phyloP scores from a whole-genome alignment of 2,113 vertebrate species.

The Xyrauchen texanus region DNA sequence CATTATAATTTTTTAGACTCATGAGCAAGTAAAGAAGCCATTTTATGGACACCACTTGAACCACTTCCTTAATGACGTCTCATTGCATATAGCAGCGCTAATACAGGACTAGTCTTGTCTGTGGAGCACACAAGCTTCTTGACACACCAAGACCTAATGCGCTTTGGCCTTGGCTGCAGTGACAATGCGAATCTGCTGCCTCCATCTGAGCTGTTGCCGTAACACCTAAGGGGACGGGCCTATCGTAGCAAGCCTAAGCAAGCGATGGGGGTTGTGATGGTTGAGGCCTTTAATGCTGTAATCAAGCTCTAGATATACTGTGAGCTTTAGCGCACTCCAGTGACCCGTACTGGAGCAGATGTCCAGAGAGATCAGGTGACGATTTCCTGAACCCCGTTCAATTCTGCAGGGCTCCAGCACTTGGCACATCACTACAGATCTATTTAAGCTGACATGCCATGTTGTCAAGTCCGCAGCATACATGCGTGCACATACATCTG shows the following conservation, averaged over 20 bases:
- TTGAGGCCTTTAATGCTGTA: neutral
- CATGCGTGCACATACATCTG: neutral
- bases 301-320: neutral
- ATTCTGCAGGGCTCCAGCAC: slow-evolving; percentile 29
- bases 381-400: slow-evolving; percentile 45
- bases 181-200: slow-evolving; percentile 31
- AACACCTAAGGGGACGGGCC: neutral
- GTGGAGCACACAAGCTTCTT: neutral
- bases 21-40: too few species aligned
- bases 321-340: slow-evolving; percentile 9
- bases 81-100: neutral
- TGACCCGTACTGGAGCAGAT: slow-evolving; percentile 33
- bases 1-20: neutral
- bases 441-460: neutral
- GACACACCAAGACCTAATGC: slow-evolving; percentile 6
- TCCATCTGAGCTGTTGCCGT: neutral
- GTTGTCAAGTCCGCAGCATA: neutral
- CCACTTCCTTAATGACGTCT: neutral
- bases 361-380: slow-evolving; percentile 51
- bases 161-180: neutral
- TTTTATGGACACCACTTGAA: neutral
- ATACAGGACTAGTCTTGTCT: neutral
- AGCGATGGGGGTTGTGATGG: neutral
- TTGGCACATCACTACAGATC: neutral
- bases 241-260: neutral